Evolutionary conservation across 2,888 invertebrate species (phyloP).

Genomic region (Dichetophora obliterata): DNA sequence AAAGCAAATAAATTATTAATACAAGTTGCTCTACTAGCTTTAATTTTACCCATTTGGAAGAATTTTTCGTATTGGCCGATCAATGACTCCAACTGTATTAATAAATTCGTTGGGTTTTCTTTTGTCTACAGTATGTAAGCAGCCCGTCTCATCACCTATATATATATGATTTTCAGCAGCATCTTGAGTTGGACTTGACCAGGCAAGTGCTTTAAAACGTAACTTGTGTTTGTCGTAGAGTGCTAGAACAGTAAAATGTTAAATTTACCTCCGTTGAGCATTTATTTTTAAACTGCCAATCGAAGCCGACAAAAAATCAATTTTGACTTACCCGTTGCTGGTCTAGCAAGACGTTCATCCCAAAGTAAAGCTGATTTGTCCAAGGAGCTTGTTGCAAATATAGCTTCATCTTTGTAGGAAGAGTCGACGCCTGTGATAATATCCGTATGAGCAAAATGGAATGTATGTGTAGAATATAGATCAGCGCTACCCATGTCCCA

Average conservation of each 20-base stretch:
- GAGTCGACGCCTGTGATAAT: conserved; percentile 56
- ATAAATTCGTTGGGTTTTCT: conserved; percentile 51
- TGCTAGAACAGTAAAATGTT: conserved; percentile 39
- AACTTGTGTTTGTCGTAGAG: conserved; percentile 51
- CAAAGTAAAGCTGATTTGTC: conserved; percentile 60
- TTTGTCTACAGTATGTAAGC: conserved; percentile 49
- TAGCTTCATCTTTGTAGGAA: conserved; percentile 47
- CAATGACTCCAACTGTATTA: conserved; percentile 46
- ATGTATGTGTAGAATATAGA: conserved; percentile 53
- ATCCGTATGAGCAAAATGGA: conserved; percentile 57
- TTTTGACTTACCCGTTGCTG: conserved; percentile 55
- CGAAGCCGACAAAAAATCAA: neutral
- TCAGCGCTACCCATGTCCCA: conserved; percentile 67
- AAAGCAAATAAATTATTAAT: conserved; percentile 13
- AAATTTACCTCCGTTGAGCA: neutral
- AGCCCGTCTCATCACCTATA: conserved; percentile 55
- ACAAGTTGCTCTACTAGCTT: neutral
- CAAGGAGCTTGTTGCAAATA: conserved; percentile 57
- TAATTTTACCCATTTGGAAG: conserved; percentile 49
- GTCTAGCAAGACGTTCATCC: conserved; percentile 58
- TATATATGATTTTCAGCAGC: conserved; percentile 46
- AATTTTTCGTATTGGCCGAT: conserved; percentile 55
- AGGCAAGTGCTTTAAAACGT: conserved; percentile 52
- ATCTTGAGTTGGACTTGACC: conserved; percentile 42
- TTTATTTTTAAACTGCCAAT: too few relatives aligned